Evolutionary conservation across 2,797 vertebrate genomes (phyloP).

Genomic region (Gobio occitaniae): DNA sequence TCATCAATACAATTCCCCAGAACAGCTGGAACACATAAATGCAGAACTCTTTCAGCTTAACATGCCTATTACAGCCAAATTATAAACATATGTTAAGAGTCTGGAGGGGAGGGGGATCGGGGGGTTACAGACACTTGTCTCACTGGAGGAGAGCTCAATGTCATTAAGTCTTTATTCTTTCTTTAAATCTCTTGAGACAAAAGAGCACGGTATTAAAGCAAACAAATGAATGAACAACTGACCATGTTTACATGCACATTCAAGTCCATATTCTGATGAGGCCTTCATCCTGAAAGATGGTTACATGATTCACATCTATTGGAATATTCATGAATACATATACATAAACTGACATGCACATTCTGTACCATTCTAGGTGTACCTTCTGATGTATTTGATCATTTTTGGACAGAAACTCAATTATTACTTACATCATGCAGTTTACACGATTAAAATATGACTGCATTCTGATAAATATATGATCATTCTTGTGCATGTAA

Average conservation of each 20-base stretch:
- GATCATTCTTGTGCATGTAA: not conserved
- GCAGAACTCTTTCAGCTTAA: constrained; percentile 47
- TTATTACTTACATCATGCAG: not conserved
- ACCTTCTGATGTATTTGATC: not conserved
- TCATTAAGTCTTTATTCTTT: constrained; percentile 63
- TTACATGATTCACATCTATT: not conserved
- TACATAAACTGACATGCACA: not conserved
- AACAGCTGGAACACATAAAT: constrained; percentile 45
- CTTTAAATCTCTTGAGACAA: constrained; percentile 54
- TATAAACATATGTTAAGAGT: constrained; percentile 60
- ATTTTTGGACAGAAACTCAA: not conserved
- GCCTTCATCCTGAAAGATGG: not conserved
- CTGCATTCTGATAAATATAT: not conserved
- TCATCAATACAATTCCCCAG: constrained; percentile 29
- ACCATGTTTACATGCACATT: not conserved
- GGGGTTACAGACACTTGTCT: constrained; percentile 22
- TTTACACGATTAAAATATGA: not conserved
- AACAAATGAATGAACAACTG: constrained; percentile 47
- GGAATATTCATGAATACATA: not conserved
- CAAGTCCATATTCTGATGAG: not conserved
- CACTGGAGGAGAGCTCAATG: constrained; percentile 51
- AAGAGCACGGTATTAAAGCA: constrained; percentile 40
- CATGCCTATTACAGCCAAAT: constrained; percentile 55
- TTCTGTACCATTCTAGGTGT: not conserved
- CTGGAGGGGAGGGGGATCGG: not conserved